These are phyloP conservation scores for Danionella dracula DNA, from an alignment of 2,797 vertebrate genomes.

Conservation along the genomic window DNA sequence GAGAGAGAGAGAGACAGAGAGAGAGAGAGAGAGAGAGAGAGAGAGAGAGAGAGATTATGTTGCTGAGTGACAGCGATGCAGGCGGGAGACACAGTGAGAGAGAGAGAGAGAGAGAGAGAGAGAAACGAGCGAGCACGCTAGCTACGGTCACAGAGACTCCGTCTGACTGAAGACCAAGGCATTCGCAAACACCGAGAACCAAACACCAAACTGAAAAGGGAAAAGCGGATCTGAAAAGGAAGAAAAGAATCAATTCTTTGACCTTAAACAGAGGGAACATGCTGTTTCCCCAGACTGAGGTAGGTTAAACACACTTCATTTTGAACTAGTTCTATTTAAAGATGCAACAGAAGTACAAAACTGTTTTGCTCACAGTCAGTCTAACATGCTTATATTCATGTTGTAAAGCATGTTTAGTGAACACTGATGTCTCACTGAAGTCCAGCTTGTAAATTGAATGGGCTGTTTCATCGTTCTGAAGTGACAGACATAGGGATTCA, in stretches of 20 bases:
- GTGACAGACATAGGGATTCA: slow-evolving; percentile 4
- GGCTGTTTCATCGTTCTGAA: slow-evolving; percentile 2
- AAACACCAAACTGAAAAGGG: background rate
- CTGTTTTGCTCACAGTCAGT: background rate
- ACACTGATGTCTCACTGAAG: background rate
- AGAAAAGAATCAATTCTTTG: background rate
- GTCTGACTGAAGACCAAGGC: slow-evolving; percentile 26
- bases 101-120: slow-evolving; percentile 44
- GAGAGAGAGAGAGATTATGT: slow-evolving; percentile 17
- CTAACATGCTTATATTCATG: background rate
- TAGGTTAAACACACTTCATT: slow-evolving; percentile 9
- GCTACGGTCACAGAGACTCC: slow-evolving; percentile 21
- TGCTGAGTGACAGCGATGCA: slow-evolving; percentile 26
- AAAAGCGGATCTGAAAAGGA: background rate
- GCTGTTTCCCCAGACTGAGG: slow-evolving; percentile 16
- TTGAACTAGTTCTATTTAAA: background rate
- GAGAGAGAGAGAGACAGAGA: slow-evolving; percentile 18
- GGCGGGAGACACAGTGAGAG: slow-evolving; percentile 43
- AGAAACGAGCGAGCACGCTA: slow-evolving; percentile 21
- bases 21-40: slow-evolving; percentile 17
- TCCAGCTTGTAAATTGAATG: background rate
- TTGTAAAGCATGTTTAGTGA: background rate
- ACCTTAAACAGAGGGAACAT: background rate
- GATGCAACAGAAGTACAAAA: background rate
- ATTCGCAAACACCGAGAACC: background rate